Conservation (phyloP, 2,113 vertebrate species). For the Gasterosteus aculeatus region DNA sequence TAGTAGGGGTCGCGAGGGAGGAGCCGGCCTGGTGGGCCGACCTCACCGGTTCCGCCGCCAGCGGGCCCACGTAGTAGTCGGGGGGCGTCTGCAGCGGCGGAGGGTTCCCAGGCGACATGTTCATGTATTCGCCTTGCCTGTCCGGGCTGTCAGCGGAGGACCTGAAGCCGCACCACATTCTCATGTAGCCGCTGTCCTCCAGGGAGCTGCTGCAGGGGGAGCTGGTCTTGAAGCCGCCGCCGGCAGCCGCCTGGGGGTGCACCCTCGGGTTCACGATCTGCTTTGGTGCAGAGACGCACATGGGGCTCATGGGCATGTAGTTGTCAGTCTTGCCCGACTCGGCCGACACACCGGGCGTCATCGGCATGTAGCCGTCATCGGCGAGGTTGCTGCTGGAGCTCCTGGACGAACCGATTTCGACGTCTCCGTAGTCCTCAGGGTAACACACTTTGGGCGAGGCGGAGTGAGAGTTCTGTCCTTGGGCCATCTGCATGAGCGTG, state of each 20-base stretch:
- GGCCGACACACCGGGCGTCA: conserved; percentile 85
- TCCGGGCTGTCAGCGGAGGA: conserved; percentile 84
- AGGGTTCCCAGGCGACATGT: conserved; percentile 89
- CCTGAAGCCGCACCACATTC: conserved; percentile 90
- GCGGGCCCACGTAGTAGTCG: conserved; percentile 74
- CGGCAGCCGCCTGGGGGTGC: conserved; percentile 69
- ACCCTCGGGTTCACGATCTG: conserved; percentile 88
- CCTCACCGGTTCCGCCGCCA: conserved; percentile 54
- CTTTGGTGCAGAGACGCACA: conserved; percentile 90
- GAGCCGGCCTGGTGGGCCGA: conserved; percentile 78
- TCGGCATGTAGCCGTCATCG: conserved; percentile 94
- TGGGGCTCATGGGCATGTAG: conserved; percentile 92
- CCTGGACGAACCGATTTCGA: conserved; percentile 87
- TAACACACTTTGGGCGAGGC: conserved; percentile 87
- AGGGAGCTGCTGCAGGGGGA: conserved; percentile 86
- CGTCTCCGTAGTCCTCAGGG: conserved; percentile 93
- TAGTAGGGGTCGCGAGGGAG: conserved; percentile 85
- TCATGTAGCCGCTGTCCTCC: conserved; percentile 92
- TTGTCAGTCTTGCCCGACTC: conserved; percentile 75
- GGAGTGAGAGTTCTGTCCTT: conserved; percentile 81
- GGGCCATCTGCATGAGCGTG: conserved; percentile 88
- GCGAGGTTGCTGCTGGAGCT: conserved; percentile 83
- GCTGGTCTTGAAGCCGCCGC: conserved; percentile 76
- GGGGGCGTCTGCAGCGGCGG: conserved; percentile 77
- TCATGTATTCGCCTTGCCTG: conserved; percentile 89